Evolutionary conservation across 2,888 invertebrate genomes (phyloP).

Genomic region (Drosophila ustulata): DNA sequence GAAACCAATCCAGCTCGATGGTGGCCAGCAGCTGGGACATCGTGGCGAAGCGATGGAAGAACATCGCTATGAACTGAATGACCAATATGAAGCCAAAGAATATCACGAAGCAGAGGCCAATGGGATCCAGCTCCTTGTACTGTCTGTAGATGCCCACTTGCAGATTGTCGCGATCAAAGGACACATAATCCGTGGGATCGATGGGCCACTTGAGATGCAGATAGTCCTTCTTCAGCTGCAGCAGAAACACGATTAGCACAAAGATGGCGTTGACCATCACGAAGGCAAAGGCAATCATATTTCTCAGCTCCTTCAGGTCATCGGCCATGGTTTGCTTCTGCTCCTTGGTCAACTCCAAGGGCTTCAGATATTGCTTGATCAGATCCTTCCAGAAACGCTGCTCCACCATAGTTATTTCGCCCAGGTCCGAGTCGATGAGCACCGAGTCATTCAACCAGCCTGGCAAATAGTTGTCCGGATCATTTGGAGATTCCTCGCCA

Average conservation of each 20-base stretch:
- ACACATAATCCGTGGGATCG: slow-evolving; percentile 86
- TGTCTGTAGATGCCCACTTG: slow-evolving; percentile 87
- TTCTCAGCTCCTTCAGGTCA: slow-evolving; percentile 86
- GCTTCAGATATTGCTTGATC: slow-evolving; percentile 90
- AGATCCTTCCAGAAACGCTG: slow-evolving; percentile 91
- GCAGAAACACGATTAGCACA: slow-evolving; percentile 90
- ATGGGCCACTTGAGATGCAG: slow-evolving; percentile 90
- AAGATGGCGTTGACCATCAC: slow-evolving; percentile 92
- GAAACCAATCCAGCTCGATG: slow-evolving; percentile 87
- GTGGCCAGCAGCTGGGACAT: slow-evolving; percentile 90
- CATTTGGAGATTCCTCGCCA: slow-evolving; percentile 25
- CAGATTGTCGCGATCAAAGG: slow-evolving; percentile 84
- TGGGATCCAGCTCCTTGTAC: slow-evolving; percentile 89
- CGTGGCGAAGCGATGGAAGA: slow-evolving; percentile 91
- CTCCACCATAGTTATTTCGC: slow-evolving; percentile 89
- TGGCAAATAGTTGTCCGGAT: slow-evolving; percentile 71
- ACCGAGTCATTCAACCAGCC: slow-evolving; percentile 90
- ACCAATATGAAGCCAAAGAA: slow-evolving; percentile 90
- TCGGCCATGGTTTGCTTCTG: slow-evolving; percentile 86
- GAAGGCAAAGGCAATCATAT: slow-evolving; percentile 89
- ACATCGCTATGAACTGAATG: slow-evolving; percentile 91
- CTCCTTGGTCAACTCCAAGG: slow-evolving; percentile 89
- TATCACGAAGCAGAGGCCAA: slow-evolving; percentile 90
- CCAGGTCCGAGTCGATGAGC: slow-evolving; percentile 88
- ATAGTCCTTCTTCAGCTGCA: slow-evolving; percentile 90